A percentile compares a stretch with the other conserved stretches of the same genome.
These are phyloP conservation scores for Tricholaema leucomelas DNA, from an alignment of 2,113 vertebrate genomes.

Conservation along the genomic window DNA sequence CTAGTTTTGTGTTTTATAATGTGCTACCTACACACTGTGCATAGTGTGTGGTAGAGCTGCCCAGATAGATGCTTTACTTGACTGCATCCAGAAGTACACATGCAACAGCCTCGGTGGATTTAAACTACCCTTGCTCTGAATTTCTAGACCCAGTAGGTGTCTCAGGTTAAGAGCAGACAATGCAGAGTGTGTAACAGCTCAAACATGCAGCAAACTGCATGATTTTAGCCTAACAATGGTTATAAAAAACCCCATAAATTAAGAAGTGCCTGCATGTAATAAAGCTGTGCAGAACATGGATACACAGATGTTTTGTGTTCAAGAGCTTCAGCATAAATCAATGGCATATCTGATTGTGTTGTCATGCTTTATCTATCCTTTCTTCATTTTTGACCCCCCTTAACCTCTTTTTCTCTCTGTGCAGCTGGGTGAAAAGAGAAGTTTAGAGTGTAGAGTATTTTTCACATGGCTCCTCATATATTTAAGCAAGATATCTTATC, in stretches of 20 bases:
- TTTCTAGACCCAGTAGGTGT: background rate
- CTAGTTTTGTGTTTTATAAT: background rate
- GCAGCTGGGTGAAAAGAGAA: conserved; percentile 7
- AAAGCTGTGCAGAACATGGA: background rate
- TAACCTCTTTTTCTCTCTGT: background rate
- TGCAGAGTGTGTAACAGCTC: background rate
- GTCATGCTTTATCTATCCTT: background rate
- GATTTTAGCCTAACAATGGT: background rate
- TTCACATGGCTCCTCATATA: background rate
- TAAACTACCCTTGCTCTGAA: background rate
- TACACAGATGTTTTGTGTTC: background rate
- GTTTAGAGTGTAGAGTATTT: background rate
- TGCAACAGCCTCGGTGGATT: background rate
- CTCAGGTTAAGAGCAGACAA: background rate
- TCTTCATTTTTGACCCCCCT: background rate
- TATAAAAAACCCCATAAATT: background rate
- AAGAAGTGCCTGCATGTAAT: background rate
- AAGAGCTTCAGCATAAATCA: conserved; percentile 14
- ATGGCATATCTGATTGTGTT: background rate
- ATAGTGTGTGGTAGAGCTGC: background rate
- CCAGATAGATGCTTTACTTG: background rate
- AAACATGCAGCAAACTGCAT: background rate
- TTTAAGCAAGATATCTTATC: conserved; percentile 7
- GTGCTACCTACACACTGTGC: background rate
- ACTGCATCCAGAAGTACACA: background rate